phyloP scores from a whole-genome alignment of 2,797 vertebrate genomes.

The Zenarchopterus dispar region DNA sequence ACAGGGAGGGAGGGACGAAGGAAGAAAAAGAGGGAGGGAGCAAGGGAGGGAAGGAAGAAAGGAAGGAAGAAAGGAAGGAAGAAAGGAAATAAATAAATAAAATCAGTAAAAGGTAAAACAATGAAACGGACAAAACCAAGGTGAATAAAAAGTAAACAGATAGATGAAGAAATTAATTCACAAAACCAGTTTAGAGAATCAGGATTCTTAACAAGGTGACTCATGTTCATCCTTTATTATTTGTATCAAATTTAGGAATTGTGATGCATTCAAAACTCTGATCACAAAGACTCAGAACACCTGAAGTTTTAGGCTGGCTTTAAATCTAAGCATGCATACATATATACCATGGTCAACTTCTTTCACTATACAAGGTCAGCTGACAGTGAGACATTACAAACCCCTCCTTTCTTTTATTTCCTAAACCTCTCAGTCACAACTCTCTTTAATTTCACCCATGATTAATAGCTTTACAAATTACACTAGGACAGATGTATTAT shows the following conservation, averaged over 20 bases:
- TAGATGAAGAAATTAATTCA: neutral
- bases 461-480: too few relatives aligned
- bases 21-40: too few relatives aligned
- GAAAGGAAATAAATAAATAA: too few relatives aligned
- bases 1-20: conserved; percentile 27
- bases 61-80: conserved; percentile 11
- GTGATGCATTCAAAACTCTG: neutral
- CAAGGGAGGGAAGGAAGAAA: conserved; percentile 28
- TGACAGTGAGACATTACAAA: conserved; percentile 32
- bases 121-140: neutral
- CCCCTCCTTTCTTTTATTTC: too few relatives aligned
- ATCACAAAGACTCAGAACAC: neutral
- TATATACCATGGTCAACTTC: conserved; percentile 13
- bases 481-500: too few relatives aligned
- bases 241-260: conserved; percentile 10
- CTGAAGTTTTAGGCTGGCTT: neutral
- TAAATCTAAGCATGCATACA: too few relatives aligned
- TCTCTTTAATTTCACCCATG: too few relatives aligned
- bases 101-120: conserved; percentile 2
- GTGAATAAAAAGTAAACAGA: neutral
- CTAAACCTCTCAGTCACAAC: too few relatives aligned
- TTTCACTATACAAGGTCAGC: conserved; percentile 50
- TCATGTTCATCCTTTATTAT: conserved; percentile 3
- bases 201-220: neutral
- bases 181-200: neutral